phyloP scores from a whole-genome alignment of 2,797 vertebrate species.

The Sebastes hubbsi region DNA sequence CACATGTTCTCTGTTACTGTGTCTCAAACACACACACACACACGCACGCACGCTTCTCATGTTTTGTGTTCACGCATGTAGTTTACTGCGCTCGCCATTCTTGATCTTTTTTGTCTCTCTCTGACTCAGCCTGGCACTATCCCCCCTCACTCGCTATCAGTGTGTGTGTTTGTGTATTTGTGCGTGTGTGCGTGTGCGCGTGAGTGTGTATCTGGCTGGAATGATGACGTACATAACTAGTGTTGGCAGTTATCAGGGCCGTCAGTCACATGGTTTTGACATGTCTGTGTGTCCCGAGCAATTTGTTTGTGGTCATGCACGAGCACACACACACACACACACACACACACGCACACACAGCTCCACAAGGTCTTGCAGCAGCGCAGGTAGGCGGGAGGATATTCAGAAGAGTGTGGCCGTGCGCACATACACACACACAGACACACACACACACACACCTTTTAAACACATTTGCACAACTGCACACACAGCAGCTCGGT shows the following conservation, averaged over 20 bases:
- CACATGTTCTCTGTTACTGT: slow-evolving; percentile 47
- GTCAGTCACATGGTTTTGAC: slow-evolving; percentile 70
- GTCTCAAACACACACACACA: slow-evolving; percentile 3
- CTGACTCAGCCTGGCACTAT: slow-evolving; percentile 36
- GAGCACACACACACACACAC: neutral
- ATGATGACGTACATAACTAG: slow-evolving; percentile 62
- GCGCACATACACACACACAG: neutral
- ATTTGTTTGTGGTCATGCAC: slow-evolving; percentile 59
- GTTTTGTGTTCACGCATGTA: slow-evolving; percentile 29
- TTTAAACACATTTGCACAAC: slow-evolving; percentile 60
- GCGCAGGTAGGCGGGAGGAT: slow-evolving; percentile 51
- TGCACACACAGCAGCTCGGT: slow-evolving; percentile 55
- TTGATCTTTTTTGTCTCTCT: slow-evolving; percentile 3
- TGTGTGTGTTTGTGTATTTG: neutral
- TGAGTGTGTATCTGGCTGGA: slow-evolving; percentile 18
- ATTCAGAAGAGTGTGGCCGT: slow-evolving; percentile 13
- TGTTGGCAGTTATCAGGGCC: slow-evolving; percentile 63
- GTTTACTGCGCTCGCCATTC: slow-evolving; percentile 29
- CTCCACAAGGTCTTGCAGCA: slow-evolving; percentile 34
- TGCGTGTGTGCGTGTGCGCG: slow-evolving; percentile 18
- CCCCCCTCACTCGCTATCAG: neutral
- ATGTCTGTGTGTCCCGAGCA: slow-evolving; percentile 53
- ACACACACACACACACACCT: neutral
- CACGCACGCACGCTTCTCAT: neutral
- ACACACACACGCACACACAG: neutral